Evolutionary conservation across 1,140 invertebrate species (phyloP), one percentile per base, ranked within the genome.

Genomic region (Drosophila jambulina): DNA sequence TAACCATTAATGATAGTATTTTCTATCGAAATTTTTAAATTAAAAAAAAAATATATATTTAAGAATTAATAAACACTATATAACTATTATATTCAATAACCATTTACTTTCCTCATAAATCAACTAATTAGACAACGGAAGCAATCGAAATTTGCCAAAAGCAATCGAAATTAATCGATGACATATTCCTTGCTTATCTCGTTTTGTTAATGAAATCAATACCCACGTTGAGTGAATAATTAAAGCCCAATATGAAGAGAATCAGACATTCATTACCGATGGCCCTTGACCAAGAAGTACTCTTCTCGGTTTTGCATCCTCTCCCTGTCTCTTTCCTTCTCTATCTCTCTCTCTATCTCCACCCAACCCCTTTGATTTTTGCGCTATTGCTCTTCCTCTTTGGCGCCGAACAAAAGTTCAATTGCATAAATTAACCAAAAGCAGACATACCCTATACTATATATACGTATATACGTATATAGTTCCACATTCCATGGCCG

Each of bases 361-460:
- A 25, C 32, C 29, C 61, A 49, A 19, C 29, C 40, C 48, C n/a
- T 15, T 46, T 36, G 9, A 53, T 40, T 53, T 34, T 45, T 29
- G 23, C 53, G 23, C 42, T 27, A n/a, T 38, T 53, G 36, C 45
- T 34, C 36, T 38, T 63, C 19, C 51, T 67, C 38, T 45, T 29
- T 58, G 60, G 56, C 56, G 42, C 43, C 42, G 40, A 54, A 65
- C 59, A 71, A 86, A 82, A 86, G 83, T 86, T 86, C 75, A 86
- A 86, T 87, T 86, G 83, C 83, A 86, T 87, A 87, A 87, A 87
- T 87, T 87, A 87, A 87, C 62, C 68, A 74, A 76, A 76, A 74
- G 83, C 79, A 75, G 58, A 68, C 43, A 61, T 63, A 75, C 25
- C 27, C 48, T 42, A 34, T 29, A 38, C 23, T 19, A 38, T 61